Base-by-base conservation (phyloP, 2,888 invertebrate species). In the Acleris literana region DNA sequence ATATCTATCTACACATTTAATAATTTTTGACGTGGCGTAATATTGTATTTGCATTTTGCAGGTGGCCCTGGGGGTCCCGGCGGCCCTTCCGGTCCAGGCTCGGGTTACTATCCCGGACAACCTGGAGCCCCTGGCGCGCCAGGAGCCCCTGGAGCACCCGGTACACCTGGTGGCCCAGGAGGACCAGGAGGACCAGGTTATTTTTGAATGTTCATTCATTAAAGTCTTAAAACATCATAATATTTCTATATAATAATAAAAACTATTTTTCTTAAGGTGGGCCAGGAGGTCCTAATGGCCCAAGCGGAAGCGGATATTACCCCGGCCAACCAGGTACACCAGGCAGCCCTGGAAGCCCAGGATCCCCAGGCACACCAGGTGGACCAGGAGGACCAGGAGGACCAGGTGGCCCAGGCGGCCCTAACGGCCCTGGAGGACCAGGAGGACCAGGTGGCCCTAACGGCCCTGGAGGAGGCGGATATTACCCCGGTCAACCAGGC, bases 221-320 rank as follows among this genome's bases (percentile, higher is more conserved):
- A 1, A 33, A 0, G 29, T 79, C 11, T 61, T 94, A 94, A 33
- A 11, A 39, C 39, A 39, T 39, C 39, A 39, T 39, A 13, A 0
- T 13, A 13, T 39, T 25, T 39, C 13, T 39, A 13, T 4, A 13
- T 13, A 17, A 46, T 17, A 16, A 7, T 46, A 5, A 46, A 46
- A 46, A n/a, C 46, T 17, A 2, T 6, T 46, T 46, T 17, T 46
- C 1, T 39, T 39, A 39, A 0, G 90, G 87, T 48, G 86, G 79
- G 13, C 93, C 93, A 29, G 85, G 77, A 13, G 72, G 74, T 29
- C 94, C 95, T 9, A 92, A 85, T 59, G 86, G 92, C 53, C 95
- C 77, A 13, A 70, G 73, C 5, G 70, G 72, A 57, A 75, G 77
- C 20, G 72, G 76, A 9, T 74, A 78, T 63, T 78, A 82, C 18